Conservation (phyloP, 1,140 invertebrate genomes). For the Anastatus disparis region DNA sequence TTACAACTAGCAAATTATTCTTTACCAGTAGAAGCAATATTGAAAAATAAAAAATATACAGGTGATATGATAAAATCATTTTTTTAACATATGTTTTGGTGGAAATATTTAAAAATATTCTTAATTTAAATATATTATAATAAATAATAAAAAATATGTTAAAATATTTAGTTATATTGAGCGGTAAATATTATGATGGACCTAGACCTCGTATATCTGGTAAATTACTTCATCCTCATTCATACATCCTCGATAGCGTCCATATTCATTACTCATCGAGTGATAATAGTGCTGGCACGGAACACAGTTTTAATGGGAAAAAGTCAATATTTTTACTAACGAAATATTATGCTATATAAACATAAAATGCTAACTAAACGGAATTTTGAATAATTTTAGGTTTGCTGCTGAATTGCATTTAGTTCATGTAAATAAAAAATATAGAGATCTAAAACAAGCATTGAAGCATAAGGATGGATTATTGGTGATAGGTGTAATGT, state of each 20-base stretch:
- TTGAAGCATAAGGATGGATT: not conserved
- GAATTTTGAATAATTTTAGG: slow-evolving; percentile 1
- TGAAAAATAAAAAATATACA: too few relatives aligned
- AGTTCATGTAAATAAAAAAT: slow-evolving; percentile 6
- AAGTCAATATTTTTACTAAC: not conserved
- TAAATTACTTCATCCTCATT: too few relatives aligned
- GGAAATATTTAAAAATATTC: too few relatives aligned
- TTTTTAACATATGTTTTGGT: not conserved
- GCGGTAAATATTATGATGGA: too few relatives aligned
- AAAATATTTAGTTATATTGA: too few relatives aligned
- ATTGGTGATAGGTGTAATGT: not conserved
- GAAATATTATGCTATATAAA: not conserved
- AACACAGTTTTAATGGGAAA: slow-evolving; percentile 6
- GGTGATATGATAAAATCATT: too few relatives aligned
- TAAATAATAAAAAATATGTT: too few relatives aligned
- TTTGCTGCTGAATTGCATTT: slow-evolving; percentile 14
- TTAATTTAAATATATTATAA: too few relatives aligned
- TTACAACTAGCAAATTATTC: too few relatives aligned
- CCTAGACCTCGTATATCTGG: not conserved
- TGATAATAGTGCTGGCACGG: slow-evolving; percentile 2
- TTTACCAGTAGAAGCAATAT: too few relatives aligned
- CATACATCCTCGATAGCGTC: not conserved
- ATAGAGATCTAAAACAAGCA: not conserved
- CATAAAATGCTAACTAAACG: not conserved
- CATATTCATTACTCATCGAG: not conserved